Evolutionary conservation across 2,113 vertebrate species (phyloP), one percentile per base, ranked within the genome.

Genomic region (Neoarius graeffei): DNA sequence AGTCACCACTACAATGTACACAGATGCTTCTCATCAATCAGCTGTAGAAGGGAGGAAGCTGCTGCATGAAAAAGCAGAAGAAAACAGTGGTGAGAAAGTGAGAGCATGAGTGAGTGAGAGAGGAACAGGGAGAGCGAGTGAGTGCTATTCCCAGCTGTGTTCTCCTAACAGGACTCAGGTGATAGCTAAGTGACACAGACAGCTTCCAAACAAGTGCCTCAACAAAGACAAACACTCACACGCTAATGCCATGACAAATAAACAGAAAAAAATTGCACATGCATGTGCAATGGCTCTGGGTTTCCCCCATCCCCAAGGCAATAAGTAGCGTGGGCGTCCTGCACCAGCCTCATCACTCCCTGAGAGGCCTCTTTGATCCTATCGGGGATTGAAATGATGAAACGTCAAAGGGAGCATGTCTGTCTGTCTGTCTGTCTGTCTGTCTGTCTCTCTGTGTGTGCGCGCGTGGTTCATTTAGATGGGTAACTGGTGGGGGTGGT

Each of bases 111-210:
- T 23, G 5, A 48, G 60, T 17, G 67, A 48, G 87, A 76, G 85
- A 30, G 88, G 19, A 42, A 81, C 71, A 52, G 81, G 50, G 48
- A 23, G 84, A n/a, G 27, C 1, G 86, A 73, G 35, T 20, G 59
- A 66, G 85, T 15, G 25, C 25, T 42, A 74, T 67, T 87, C 90
- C 90, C 93, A 93, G 93, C 93, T 94, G 92, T 92, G 91, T 87
- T 17, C 80, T 90, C 88, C 91, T 95, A 94, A 95, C 93, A 93
- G 93, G 94, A 93, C 93, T 94, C 94, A 93, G 93, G 94, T 95
- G 93, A 94, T 82, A 35, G 69, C 91, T 90, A 89, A 95, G 88
- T 89, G 89, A 90, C 89, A 83, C 85, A 35, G 81, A 83, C 79
- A 25, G 91, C 69, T 88, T 88, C 90, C 91, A 92, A 94, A 93